These are phyloP conservation scores for Macquaria ambigua DNA, from an alignment of 2,113 vertebrate genomes.

Conservation along the genomic window DNA sequence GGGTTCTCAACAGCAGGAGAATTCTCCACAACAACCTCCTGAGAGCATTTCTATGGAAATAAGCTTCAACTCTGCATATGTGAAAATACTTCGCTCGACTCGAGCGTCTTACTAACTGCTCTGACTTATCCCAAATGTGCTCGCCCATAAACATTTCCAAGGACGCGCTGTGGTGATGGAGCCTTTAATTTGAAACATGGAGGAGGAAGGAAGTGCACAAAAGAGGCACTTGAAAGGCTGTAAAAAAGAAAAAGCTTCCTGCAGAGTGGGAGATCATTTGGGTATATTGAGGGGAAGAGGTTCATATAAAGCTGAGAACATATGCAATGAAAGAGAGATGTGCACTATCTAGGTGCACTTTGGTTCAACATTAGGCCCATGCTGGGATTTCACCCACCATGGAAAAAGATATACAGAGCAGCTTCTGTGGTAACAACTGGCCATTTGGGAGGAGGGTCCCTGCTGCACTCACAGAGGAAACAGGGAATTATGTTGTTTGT, in stretches of 20 bases:
- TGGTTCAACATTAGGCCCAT: constrained; percentile 24
- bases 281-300: constrained; percentile 11
- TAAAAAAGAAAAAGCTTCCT: neutral
- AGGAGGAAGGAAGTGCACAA: constrained; percentile 23
- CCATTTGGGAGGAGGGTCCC: constrained; percentile 55
- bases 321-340: constrained; percentile 12
- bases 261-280: constrained; percentile 44
- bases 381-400: constrained; percentile 49
- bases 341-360: constrained; percentile 11
- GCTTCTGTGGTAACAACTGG: constrained; percentile 30
- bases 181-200: constrained; percentile 51
- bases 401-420: constrained; percentile 15
- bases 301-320: constrained; percentile 28
- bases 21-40: constrained; percentile 38
- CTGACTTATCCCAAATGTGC: constrained; percentile 43
- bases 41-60: constrained; percentile 62
- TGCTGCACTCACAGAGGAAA: constrained; percentile 17
- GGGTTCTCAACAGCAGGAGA: constrained; percentile 46
- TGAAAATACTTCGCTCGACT: constrained; percentile 46
- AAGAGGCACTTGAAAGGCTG: constrained; percentile 38
- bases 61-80: constrained; percentile 28
- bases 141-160: constrained; percentile 56
- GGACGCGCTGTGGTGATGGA: neutral
- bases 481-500: constrained; percentile 58
- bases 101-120: constrained; percentile 41